Evolutionary conservation across 2,797 vertebrate genomes (phyloP), one percentile per base, ranked within the genome.

Genomic region (Meriones psammophilus): DNA sequence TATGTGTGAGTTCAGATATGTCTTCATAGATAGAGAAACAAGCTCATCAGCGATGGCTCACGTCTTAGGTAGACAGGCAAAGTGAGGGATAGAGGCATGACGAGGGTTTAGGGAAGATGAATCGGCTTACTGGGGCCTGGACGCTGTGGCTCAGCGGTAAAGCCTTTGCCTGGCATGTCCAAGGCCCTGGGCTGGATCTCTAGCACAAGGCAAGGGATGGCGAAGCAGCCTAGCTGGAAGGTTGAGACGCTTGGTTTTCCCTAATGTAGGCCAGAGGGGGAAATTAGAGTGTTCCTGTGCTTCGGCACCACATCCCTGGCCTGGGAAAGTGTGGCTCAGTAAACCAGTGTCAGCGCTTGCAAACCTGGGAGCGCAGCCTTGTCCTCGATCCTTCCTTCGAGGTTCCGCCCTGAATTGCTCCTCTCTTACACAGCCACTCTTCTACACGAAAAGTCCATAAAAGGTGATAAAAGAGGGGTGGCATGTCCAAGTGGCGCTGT

Each of bases 391-490:
- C 83, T 88, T 88, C 68, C 14, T 4, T 58, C 26, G 77, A 42
- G 54, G 24, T 88, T 71, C 94, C 46, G 73, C 22, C 80, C 26
- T 88, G 69, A 88, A 90, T 93, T 91, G 89, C 39, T 95, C 87
- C 81, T 79, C n/a, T 69, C 7, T 92, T 87, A 60, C 2, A 73
- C n/a, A 92, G 33, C n/a, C 26, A 62, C 68, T 56, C 94, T 92
- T 90, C 96, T 14, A 13, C 56, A 89, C n/a, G 89, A 84, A 89
- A 39, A 92, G 81, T 74, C 79, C 73, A 87, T 92, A 91, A 89
- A 89, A 96, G 56, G 69, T 54, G 39, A 83, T 89, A 56, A 42
- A 42, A 42, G 71, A 87, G 22, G 71, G 42, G 50, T 46, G 58
- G 39, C 30, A 12, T 79, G 68, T 86, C 77, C 36, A 87, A 88